phyloP scores from a whole-genome alignment of 1,140 invertebrate genomes.

The Agrilus planipennis region DNA sequence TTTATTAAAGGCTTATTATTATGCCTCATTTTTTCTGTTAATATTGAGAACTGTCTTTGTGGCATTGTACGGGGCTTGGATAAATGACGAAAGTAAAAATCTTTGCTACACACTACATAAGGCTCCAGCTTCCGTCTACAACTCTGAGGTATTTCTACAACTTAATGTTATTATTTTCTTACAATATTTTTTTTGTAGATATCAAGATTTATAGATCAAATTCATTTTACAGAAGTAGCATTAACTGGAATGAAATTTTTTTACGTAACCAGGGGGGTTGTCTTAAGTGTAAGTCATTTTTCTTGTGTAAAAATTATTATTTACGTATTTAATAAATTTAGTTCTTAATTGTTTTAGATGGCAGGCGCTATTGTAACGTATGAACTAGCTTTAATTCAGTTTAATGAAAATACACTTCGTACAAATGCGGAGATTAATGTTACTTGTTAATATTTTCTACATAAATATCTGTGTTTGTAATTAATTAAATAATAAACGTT shows the following conservation, averaged over 20 bases:
- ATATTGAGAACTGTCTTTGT: conserved; percentile 42
- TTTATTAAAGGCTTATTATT: conserved; percentile 38
- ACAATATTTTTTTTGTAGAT: conserved; percentile 35
- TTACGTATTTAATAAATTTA: not conserved
- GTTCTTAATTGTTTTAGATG: conserved; percentile 38
- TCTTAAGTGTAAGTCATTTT: conserved; percentile 50
- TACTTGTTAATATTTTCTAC: no score
- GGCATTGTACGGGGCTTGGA: conserved; percentile 41
- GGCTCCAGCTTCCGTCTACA: conserved; percentile 12
- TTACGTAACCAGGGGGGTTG: conserved; percentile 44
- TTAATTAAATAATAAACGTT: no score
- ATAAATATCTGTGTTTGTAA: no score
- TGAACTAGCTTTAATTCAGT: conserved; percentile 52
- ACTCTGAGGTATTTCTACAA: conserved; percentile 14
- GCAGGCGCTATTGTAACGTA: conserved; percentile 59
- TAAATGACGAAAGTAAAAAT: conserved; percentile 46
- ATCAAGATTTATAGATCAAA: conserved; percentile 47
- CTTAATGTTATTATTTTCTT: not conserved
- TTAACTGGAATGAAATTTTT: conserved; percentile 58
- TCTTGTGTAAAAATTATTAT: no score
- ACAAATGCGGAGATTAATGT: no score
- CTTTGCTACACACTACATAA: conserved; percentile 34
- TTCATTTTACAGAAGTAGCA: conserved; percentile 44
- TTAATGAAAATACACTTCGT: no score
- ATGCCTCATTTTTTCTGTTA: conserved; percentile 45